Percentiles rank a stretch among this genome's conserved stretches.
Conservation (phyloP, 2,113 vertebrate species). For the Pteronura brasiliensis region DNA sequence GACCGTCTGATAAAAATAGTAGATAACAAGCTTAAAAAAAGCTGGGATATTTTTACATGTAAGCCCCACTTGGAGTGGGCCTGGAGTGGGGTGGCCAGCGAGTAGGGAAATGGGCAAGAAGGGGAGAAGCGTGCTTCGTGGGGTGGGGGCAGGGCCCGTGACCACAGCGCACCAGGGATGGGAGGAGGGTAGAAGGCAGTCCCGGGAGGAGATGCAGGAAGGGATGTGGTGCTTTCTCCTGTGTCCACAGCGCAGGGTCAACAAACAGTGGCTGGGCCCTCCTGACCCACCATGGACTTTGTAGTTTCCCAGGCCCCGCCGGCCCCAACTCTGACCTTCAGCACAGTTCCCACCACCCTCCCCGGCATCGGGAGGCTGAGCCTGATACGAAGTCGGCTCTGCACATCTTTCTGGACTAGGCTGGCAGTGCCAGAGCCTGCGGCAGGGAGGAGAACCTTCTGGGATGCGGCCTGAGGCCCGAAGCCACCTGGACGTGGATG, state of each 20-base stretch:
- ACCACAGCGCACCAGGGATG: background rate
- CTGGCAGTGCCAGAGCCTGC: background rate
- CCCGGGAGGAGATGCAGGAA: background rate
- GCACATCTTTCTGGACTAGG: background rate
- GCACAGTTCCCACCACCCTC: background rate
- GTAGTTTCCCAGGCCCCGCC: conserved; percentile 22
- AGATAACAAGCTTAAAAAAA: conserved; percentile 81
- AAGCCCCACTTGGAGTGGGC: conserved; percentile 69
- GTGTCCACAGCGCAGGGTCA: conserved; percentile 57
- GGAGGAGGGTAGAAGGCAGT: background rate
- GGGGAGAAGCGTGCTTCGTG: background rate
- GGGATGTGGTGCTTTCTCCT: background rate
- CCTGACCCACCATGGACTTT: background rate
- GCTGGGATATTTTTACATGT: conserved; percentile 81
- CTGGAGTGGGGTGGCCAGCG: conserved; percentile 30
- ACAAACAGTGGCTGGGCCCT: conserved; percentile 43
- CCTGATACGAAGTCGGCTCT: background rate
- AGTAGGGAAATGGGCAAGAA: conserved; percentile 22
- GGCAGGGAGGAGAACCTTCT: background rate
- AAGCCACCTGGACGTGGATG: background rate
- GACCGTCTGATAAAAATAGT: conserved; percentile 87
- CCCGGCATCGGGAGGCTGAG: background rate
- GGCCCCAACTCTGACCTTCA: background rate
- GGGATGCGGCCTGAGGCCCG: background rate
- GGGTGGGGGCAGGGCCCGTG: background rate